phyloP scores from a whole-genome alignment of 2,797 vertebrate genomes.

The Ambastaia sidthimunki region DNA sequence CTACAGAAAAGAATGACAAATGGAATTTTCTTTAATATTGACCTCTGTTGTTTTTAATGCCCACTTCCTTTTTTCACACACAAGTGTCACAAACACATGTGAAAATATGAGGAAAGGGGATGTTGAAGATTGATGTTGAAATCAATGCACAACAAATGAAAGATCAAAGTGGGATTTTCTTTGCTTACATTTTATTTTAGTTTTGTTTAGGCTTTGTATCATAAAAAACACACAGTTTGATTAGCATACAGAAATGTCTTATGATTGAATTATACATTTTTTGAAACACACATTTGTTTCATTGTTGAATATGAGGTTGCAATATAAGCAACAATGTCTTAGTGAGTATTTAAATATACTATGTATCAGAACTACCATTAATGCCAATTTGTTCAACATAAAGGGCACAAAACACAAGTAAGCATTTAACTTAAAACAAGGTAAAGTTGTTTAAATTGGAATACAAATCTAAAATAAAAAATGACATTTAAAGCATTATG shows the following conservation, averaged over 20 bases:
- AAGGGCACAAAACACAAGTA: background rate
- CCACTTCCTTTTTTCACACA: slow-evolving; percentile 57
- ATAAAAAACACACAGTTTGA: background rate
- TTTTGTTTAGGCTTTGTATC: background rate
- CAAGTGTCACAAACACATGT: slow-evolving; percentile 20
- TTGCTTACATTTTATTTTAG: background rate
- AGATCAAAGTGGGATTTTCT: background rate
- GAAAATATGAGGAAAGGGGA: slow-evolving; percentile 40
- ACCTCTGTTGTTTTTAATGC: slow-evolving; percentile 32
- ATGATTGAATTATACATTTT: background rate
- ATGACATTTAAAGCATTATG: background rate
- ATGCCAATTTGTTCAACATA: background rate
- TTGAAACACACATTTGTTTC: background rate
- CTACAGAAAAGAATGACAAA: background rate
- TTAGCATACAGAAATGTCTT: background rate
- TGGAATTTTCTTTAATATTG: slow-evolving; percentile 1
- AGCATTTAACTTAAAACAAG: background rate
- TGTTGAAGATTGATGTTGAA: slow-evolving; percentile 31
- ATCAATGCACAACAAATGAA: background rate
- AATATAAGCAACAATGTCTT: background rate
- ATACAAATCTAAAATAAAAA: background rate
- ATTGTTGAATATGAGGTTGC: background rate
- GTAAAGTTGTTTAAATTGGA: background rate
- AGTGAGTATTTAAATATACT: slow-evolving; percentile 5
- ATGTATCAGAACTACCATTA: background rate